Conservation (phyloP, 30 jellyfish, hydroid and myxozoan species). For the Nemopilema nomurai region DNA sequence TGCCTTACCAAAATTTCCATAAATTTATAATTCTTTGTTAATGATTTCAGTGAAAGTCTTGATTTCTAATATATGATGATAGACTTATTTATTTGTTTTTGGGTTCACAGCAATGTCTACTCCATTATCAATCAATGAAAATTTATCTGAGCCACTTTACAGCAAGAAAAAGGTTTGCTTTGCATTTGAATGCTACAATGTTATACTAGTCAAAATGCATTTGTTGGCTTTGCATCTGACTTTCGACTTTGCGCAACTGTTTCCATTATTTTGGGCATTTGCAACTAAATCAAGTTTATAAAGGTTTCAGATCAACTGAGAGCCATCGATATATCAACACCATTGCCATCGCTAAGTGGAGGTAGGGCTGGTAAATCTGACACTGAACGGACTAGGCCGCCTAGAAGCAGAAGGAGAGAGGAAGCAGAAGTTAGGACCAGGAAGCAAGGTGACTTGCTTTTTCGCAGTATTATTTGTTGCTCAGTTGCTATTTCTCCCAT, state of each 20-base stretch:
- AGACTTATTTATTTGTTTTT: too few relatives aligned
- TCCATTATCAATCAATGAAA: background rate
- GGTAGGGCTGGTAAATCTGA: conserved; percentile 49
- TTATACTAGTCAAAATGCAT: too few relatives aligned
- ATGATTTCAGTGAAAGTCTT: too few relatives aligned
- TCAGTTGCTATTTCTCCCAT: too few relatives aligned
- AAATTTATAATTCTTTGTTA: too few relatives aligned
- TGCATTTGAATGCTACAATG: too few relatives aligned
- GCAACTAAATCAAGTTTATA: background rate
- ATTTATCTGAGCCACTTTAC: background rate
- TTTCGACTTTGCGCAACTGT: background rate
- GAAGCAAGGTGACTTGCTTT: background rate
- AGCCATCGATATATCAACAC: conserved; percentile 20
- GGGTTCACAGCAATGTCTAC: background rate
- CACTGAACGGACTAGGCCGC: conserved; percentile 21
- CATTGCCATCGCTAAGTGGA: conserved; percentile 55
- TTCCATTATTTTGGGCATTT: background rate
- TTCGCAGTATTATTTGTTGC: too few relatives aligned
- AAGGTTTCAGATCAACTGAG: conserved; percentile 7
- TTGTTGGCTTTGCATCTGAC: too few relatives aligned
- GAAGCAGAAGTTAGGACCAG: background rate
- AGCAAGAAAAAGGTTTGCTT: background rate
- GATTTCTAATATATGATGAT: too few relatives aligned
- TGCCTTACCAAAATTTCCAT: too few relatives aligned
- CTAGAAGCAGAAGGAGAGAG: background rate